Base-by-base conservation (phyloP, 2,113 vertebrate species). In the Agelaius phoeniceus region DNA sequence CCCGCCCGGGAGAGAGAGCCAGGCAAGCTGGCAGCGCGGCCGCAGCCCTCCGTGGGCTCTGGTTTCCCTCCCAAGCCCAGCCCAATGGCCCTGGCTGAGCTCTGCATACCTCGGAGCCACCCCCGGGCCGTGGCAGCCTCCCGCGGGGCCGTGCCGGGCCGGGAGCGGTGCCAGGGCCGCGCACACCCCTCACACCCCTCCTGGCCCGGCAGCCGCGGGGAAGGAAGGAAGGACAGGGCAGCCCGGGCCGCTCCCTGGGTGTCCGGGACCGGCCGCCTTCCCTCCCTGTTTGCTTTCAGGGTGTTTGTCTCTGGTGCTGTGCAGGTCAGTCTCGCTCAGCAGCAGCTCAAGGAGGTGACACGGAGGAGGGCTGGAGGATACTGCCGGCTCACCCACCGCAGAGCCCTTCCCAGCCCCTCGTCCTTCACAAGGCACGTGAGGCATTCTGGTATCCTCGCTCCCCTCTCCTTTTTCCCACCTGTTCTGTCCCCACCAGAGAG, bases 211-310 rank as follows among this genome's bases (percentile, higher is more conserved):
- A 0, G 46, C 49, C n/a, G 4, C n/a, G 17, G 61, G 61, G 44
- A 46, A 46, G 44, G 15, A 17, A 52, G 30, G 37, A 19, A 44
- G 69, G 28, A 35, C 54, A 0, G 35, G 44, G 59, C 73, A 76
- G 63, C 63, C 39, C 66, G 27, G 33, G 65, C 66, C 15, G 5
- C 79, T 65, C 72, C 72, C 11, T 2, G 28, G 7, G 14, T n/a
- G 65, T 4, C 52, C 1, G 1, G 28, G 21, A 33, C 73, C 17
- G 7, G 76, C 41, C 2, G 5, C 75, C 67, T 68, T 37, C 49
- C 59, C 73, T 89, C 89, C 51, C 58, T 97, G 89, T 97, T 98
- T 97, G 96, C 79, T 96, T 95, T 96, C 94, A 72, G 96, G 97
- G 97, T 35, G 97, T 97, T 94, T 3, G 8, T 61, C 83, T 15